A percentile compares a stretch with the other conserved stretches of the same genome.
These are phyloP conservation scores for Noctuana brunneofusca DNA, from an alignment of 2,888 invertebrate species.

Conservation along the genomic window DNA sequence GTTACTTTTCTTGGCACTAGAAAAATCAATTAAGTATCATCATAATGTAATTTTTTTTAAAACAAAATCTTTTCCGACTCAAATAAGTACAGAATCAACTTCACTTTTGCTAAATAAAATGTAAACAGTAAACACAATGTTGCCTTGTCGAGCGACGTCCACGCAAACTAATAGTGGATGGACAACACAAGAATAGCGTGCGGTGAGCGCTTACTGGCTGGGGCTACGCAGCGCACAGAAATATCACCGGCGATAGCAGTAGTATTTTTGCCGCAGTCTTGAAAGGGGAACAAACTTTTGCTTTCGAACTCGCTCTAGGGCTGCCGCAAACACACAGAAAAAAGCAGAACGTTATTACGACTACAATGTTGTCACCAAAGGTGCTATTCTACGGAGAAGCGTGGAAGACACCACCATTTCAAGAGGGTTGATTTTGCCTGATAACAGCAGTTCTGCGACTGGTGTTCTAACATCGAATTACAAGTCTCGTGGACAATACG, in stretches of 20 bases:
- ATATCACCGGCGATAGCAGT: slow-evolving; percentile 89
- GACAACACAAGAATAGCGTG: slow-evolving; percentile 70
- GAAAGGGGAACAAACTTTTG: slow-evolving; percentile 88
- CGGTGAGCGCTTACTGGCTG: slow-evolving; percentile 71
- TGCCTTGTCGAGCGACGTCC: slow-evolving; percentile 52
- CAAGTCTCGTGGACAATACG: slow-evolving; percentile 41
- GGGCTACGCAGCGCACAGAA: slow-evolving; percentile 87
- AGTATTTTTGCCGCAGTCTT: slow-evolving; percentile 89
- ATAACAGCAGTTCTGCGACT: slow-evolving; percentile 50
- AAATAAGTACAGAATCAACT: neutral
- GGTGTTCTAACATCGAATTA: slow-evolving; percentile 33
- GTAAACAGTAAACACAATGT: slow-evolving; percentile 19
- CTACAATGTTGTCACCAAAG: slow-evolving; percentile 34
- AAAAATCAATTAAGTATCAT: too few relatives aligned
- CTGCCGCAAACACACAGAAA: slow-evolving; percentile 80
- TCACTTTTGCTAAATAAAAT: neutral
- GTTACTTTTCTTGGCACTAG: too few relatives aligned
- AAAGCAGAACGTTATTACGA: slow-evolving; percentile 65
- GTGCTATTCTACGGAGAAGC: slow-evolving; percentile 45
- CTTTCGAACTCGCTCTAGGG: slow-evolving; percentile 84
- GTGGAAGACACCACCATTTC: slow-evolving; percentile 70
- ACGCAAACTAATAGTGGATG: slow-evolving; percentile 44
- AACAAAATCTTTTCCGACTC: neutral
- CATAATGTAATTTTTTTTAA: too few relatives aligned
- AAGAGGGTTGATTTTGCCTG: slow-evolving; percentile 80